Conservation (phyloP, 2,797 vertebrate genomes). For the Hirundo rustica region DNA sequence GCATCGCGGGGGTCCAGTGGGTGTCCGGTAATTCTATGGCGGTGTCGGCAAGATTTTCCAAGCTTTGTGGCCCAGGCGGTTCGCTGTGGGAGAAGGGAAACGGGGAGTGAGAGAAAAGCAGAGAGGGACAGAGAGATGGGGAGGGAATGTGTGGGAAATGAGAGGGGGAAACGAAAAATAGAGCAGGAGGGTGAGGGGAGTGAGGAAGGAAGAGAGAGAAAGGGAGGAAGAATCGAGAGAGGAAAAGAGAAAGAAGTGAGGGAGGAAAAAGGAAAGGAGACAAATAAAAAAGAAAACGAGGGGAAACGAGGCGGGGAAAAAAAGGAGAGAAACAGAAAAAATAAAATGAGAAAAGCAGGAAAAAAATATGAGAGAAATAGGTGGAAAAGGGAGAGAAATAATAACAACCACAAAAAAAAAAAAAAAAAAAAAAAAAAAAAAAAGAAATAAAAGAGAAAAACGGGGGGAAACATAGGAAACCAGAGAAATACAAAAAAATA, state of each 20-base stretch:
- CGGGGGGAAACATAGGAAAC: accelerated
- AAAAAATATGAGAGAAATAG: accelerated
- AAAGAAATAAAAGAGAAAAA: neutral
- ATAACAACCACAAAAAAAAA: neutral
- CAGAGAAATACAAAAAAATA: neutral
- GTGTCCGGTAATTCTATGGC: neutral
- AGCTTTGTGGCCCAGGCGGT: neutral
- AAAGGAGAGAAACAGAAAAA: neutral
- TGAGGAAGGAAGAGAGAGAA: no score
- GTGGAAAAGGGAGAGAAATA: accelerated
- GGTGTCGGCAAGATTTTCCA: neutral
- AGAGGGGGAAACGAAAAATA: neutral
- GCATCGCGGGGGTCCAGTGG: neutral
- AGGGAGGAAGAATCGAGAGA: neutral
- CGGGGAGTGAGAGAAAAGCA: neutral
- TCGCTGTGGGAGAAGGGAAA: neutral
- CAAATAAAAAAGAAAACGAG: neutral
- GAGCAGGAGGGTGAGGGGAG: neutral
- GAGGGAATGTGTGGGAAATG: neutral
- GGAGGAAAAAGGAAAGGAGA: no score
- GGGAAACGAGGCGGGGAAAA: neutral
- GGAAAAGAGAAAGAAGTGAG: neutral
- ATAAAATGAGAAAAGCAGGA: accelerated
- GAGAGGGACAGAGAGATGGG: neutral
- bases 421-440: accelerated